Base-by-base conservation (phyloP, 2,113 vertebrate species). In the Turnix velox region DNA sequence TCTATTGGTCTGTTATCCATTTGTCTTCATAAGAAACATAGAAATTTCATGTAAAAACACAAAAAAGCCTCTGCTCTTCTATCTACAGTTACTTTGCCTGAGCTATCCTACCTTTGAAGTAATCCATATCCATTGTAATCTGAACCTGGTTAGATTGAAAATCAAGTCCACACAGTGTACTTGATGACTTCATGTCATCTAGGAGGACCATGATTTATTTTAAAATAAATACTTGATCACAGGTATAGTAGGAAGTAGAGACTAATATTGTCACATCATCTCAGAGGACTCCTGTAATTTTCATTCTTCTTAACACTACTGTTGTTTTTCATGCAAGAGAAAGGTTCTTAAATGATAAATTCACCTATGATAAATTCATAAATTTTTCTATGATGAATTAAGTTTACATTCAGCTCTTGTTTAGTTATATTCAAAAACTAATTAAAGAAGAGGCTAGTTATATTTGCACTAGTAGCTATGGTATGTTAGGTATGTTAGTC, bases 401-500 rank as follows among this genome's bases (percentile, higher is more conserved):
- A n/a, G 19, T 74, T 93, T 88, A 59, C 65, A 43, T 72, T 68
- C 46, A 35, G 59, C 17, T 62, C 15, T 33, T 58, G 30, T 31
- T 86, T 84, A 84, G 78, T 68, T 93, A 74, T 88, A 75, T 37
- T 63, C 61, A 90, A 92, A 88, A 12, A 66, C 55, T 94, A 63
- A 86, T 88, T 95, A 85, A 87, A 92, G 19, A 43, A 79, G 28
- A 52, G 46, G 18, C 69, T 80, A 76, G 17, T 83, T 85, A 31
- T 62, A 67, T 18, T 75, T 14, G 28, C 61, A 28, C 17, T 75
- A 30, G 61, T 33, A 77, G 69, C 22, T 59, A 48, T 13, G 59
- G 45, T 54, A 48, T 13, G 59, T 40, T 54, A 58, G 43, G 1
- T 43, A 12, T 62, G 51, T 54, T 51, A 78, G 27, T 30, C n/a